Evolutionary conservation across 2,888 invertebrate species (phyloP).

Genomic region (Cordylochernes scorpioides): DNA sequence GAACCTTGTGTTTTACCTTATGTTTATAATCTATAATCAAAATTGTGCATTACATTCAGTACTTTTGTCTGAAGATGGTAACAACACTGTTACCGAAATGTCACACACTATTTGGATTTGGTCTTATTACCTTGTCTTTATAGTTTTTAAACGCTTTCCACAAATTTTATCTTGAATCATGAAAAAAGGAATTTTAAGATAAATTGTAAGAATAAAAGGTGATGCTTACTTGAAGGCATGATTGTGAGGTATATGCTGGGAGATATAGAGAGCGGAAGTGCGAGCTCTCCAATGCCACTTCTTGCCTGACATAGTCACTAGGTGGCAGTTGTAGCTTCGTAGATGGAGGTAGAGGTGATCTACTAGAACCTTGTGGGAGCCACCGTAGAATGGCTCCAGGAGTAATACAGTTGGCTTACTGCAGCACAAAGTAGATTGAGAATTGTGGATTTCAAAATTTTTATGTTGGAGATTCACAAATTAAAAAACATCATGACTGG

Average conservation of each 20-base stretch:
- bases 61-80: too few relatives aligned
- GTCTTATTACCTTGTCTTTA: not conserved
- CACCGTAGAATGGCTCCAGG: slow-evolving; percentile 42
- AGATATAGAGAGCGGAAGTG: slow-evolving; percentile 35
- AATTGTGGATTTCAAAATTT: too few relatives aligned
- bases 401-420: slow-evolving; percentile 26
- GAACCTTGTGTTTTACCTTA: too few relatives aligned
- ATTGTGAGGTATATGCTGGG: slow-evolving; percentile 29
- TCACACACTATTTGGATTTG: too few relatives aligned
- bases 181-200: not conserved
- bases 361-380: slow-evolving; percentile 39
- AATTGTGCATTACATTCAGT: too few relatives aligned
- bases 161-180: too few relatives aligned
- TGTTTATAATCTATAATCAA: too few relatives aligned
- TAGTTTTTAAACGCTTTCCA: too few relatives aligned
- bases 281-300: slow-evolving; percentile 53
- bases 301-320: slow-evolving; percentile 30
- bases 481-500: too few relatives aligned
- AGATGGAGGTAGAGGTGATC: slow-evolving; percentile 23
- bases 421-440: too few relatives aligned
- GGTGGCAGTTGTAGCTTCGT: not conserved
- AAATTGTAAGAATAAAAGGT: not conserved
- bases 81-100: too few relatives aligned
- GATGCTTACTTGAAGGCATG: slow-evolving; percentile 21
- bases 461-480: too few relatives aligned